Evolutionary conservation across 2,797 vertebrate genomes (phyloP), one percentile per base, ranked within the genome.

Genomic region (Psittacula echo): DNA sequence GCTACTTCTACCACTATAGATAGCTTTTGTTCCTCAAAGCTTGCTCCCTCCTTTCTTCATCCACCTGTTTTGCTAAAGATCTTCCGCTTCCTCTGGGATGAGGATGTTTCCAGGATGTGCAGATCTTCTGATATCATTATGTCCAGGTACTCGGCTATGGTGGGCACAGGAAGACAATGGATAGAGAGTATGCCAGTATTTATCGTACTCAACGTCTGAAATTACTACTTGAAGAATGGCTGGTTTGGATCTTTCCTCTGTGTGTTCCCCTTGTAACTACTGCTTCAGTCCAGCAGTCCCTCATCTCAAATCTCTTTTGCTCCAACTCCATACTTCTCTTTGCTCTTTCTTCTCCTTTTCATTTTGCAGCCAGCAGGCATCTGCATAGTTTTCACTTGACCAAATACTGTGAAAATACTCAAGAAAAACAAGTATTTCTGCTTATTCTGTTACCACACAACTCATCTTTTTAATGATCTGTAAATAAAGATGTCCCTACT

Each of bases 341-440:
- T 92, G 73, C 73, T 86, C 50, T 42, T 68, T 61, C 34, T 80
- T 64, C 58, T 79, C 53, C 17, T 48, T 87, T 89, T 75, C 61
- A 62, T 90, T 83, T 74, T 91, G 42, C 47, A 86, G 87, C 68
- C 84, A 94, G 87, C 73, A 81, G 77, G 65, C 56, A 2, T 77
- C 77, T 90, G 70, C 85, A 74, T 84, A 87, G 62, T 86, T 92
- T 94, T 91, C 81, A 71, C 44, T 92, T 92, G 85, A 86, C 51
- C 56, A 58, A 94, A 85, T 92, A 83, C 68, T 73, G 34, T 89
- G 56, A 89, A 96, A 95, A 92, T 61, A 47, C 61, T 92, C 87
- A 95, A 74, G 81, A 89, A 91, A 90, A 86, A 58, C 92, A 94
- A 74, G 71, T 71, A 64, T 89, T 89, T 86, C 70, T 91, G 56